Base-by-base conservation (phyloP, 2,888 invertebrate genomes). In the Drymonia ruficornis region DNA sequence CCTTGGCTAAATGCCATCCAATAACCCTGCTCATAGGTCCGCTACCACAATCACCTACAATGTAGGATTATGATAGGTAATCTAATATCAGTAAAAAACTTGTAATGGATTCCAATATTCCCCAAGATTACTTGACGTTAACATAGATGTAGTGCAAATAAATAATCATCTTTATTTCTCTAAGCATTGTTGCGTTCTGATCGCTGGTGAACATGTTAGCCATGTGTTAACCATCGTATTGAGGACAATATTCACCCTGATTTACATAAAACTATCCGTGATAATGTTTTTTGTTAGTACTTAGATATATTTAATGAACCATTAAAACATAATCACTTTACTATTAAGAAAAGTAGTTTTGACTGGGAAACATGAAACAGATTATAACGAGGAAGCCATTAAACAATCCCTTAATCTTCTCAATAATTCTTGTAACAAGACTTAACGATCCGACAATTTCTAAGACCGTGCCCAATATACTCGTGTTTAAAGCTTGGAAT, bases 71-170 rank as follows among this genome's bases (percentile, higher is more conserved):
- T 53, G 52, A 56, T 52, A 7, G 51, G 58, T 4, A 49, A 67
- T 67, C 56, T 61, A 67, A 73, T 69, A 70, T 61, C 67, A 67
- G 62, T 66, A 61, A 59, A 67, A 68, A 67, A 65, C 31, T 31
- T 65, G 57, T 55, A 62, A 45, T 59, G 28, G 15, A 38, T 12
- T 6, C 31, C 7, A 38, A 0, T 15, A 15, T 38, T 4, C 2
- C 38, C 2, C 47, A 23, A 36, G 23, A 23, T 0, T 34, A 13
- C 29, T 52, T 9, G 31, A 31, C 31, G 23, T 23, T 2, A 7
- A 4, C 7, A 23, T 23, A 23, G 23, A 23, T 23, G 23, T 6
- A 7, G 4, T 4, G 3, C 7, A 23, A 1, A 23, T 23, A 23
- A 23, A 23, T 23, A 23, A 23, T 23, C 23, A 23, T 23, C 4